These are phyloP conservation scores for Drosophila mauritiana DNA, from an alignment of 1,140 invertebrate species.

Conservation along the genomic window DNA sequence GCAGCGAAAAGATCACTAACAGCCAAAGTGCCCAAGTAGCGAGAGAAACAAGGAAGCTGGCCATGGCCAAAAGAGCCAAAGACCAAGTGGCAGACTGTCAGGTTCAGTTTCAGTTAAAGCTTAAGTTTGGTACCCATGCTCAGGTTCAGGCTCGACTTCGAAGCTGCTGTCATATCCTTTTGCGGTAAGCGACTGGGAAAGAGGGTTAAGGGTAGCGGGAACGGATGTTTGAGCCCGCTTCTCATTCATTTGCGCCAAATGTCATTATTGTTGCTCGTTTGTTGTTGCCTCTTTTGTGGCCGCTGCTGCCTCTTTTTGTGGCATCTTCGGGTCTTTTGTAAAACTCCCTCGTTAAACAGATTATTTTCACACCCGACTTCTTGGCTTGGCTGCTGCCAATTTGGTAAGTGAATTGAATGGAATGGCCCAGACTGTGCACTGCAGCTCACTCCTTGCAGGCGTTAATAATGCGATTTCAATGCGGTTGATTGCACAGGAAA, in stretches of 20 bases:
- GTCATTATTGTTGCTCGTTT: conserved; percentile 82
- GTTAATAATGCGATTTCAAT: conserved; percentile 83
- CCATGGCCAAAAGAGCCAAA: conserved; percentile 33
- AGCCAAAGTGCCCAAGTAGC: conserved; percentile 12
- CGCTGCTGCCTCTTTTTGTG: conserved; percentile 25
- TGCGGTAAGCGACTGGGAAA: conserved; percentile 54
- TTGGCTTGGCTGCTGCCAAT: conserved; percentile 54
- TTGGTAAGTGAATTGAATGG: conserved; percentile 59
- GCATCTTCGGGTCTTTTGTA: conserved; percentile 73
- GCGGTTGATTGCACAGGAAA: conserved; percentile 44
- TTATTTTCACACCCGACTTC: conserved; percentile 77
- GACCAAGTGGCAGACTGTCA: conserved; percentile 47
- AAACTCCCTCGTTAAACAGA: conserved; percentile 82
- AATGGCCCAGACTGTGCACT: conserved; percentile 5
- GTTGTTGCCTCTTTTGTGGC: conserved; percentile 47
- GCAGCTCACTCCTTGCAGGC: conserved; percentile 49
- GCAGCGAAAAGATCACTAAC: conserved; percentile 33
- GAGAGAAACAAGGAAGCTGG: conserved; percentile 48
- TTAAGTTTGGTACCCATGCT: background rate
- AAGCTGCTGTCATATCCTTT: conserved; percentile 78
- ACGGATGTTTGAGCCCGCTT: conserved; percentile 66
- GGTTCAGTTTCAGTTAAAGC: conserved; percentile 34
- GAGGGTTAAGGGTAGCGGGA: conserved; percentile 1
- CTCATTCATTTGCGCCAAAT: conserved; percentile 82
- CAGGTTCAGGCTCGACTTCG: conserved; percentile 37